These are phyloP conservation scores for Montipora capitata DNA, from an alignment of 92 coral and sea anemone species.

Conservation along the genomic window DNA sequence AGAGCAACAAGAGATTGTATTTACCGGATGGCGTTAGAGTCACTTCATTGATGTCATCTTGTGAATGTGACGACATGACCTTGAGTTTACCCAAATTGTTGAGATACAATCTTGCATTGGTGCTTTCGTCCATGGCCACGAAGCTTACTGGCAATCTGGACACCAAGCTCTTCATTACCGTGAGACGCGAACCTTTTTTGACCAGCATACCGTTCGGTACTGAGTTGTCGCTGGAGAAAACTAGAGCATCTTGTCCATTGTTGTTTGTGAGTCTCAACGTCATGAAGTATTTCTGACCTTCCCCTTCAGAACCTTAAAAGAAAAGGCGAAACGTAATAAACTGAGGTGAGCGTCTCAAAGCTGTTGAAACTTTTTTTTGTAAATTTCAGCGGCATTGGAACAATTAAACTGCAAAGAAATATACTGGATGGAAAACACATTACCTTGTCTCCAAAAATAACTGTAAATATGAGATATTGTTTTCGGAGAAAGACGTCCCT, in stretches of 20 bases:
- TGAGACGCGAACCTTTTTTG: constrained; percentile 43
- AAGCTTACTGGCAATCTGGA: constrained; percentile 63
- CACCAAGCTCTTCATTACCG: constrained; percentile 71
- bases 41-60: constrained; percentile 65
- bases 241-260: constrained; percentile 71
- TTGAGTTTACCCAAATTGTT: constrained; percentile 77
- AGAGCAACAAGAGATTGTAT: not conserved
- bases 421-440: not conserved
- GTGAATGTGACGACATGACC: constrained; percentile 77
- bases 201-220: constrained; percentile 87
- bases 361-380: too few species aligned
- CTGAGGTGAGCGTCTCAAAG: too few species aligned
- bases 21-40: constrained; percentile 84
- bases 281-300: constrained; percentile 82
- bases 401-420: too few species aligned
- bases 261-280: constrained; percentile 75
- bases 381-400: too few species aligned
- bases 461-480: constrained; percentile 77
- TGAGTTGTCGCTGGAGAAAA: constrained; percentile 84
- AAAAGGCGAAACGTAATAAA: not conserved
- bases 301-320: constrained; percentile 80
- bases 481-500: constrained; percentile 76
- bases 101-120: constrained; percentile 73
- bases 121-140: constrained; percentile 76
- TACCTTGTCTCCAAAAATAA: constrained; percentile 95